Evolutionary conservation across 2,113 vertebrate genomes (phyloP).

Genomic region (Tetrao urogallus): DNA sequence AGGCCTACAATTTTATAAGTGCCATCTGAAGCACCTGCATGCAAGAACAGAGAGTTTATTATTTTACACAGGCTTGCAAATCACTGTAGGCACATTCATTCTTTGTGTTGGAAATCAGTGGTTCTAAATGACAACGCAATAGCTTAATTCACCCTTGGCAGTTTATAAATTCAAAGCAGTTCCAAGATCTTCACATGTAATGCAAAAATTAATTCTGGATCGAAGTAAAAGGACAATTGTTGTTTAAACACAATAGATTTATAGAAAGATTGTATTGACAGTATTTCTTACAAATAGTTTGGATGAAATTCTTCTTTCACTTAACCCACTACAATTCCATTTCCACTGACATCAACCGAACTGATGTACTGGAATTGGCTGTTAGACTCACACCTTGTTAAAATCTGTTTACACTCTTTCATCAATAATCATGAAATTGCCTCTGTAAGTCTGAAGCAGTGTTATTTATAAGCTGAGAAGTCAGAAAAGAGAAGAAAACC

Average conservation of each 20-base stretch:
- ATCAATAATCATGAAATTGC: conserved; percentile 6
- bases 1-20: neutral
- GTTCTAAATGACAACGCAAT: neutral
- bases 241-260: neutral
- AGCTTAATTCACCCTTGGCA: neutral
- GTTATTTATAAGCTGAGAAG: neutral
- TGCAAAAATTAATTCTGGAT: neutral
- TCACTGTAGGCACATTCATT: neutral
- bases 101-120: neutral
- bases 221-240: neutral
- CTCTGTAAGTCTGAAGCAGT: neutral
- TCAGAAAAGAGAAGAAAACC: neutral
- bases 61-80: neutral
- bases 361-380: neutral
- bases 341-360: neutral
- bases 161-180: neutral
- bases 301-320: neutral
- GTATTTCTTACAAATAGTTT: neutral
- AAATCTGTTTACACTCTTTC: conserved; percentile 11
- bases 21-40: neutral
- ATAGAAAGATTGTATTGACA: neutral
- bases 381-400: conserved; percentile 16
- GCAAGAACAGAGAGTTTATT: neutral
- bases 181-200: neutral
- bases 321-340: neutral